Evolutionary conservation across 2,888 invertebrate species (phyloP).

Genomic region (Stictocephala bisonia): DNA sequence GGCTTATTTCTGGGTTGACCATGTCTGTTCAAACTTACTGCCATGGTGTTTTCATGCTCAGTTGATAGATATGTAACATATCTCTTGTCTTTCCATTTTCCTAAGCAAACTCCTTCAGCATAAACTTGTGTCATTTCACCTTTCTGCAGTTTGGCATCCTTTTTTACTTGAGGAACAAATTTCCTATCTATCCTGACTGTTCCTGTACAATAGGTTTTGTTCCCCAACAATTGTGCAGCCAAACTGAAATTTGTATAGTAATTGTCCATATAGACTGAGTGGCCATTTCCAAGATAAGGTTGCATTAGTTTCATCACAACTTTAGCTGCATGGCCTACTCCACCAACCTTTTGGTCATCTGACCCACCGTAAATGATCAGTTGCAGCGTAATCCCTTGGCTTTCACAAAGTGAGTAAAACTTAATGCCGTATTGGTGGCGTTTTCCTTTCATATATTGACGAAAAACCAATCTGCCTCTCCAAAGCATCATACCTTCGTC

Average conservation of each 20-base stretch:
- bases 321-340: conserved; percentile 14
- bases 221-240: conserved; percentile 4
- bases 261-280: conserved; percentile 3
- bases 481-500: conserved; percentile 50
- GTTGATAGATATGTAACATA: not conserved
- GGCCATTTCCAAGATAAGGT: conserved; percentile 17
- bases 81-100: conserved; percentile 10
- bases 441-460: conserved; percentile 13
- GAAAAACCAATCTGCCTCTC: conserved; percentile 57
- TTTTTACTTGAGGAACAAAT: conserved; percentile 15
- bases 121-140: conserved; percentile 15
- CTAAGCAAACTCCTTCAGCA: not conserved
- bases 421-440: not conserved
- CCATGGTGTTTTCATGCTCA: conserved; percentile 22
- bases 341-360: conserved; percentile 1
- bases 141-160: conserved; percentile 36
- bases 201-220: conserved; percentile 45
- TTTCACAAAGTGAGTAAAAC: conserved; percentile 16
- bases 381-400: conserved; percentile 11
- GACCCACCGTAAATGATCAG: conserved; percentile 10
- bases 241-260: conserved; percentile 11
- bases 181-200: conserved; percentile 38
- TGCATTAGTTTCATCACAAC: conserved; percentile 18
- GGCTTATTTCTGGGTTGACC: conserved; percentile 23
- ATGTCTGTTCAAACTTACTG: conserved; percentile 1